phyloP scores from a whole-genome alignment of 2,113 vertebrate species.

The Empidonax traillii region DNA sequence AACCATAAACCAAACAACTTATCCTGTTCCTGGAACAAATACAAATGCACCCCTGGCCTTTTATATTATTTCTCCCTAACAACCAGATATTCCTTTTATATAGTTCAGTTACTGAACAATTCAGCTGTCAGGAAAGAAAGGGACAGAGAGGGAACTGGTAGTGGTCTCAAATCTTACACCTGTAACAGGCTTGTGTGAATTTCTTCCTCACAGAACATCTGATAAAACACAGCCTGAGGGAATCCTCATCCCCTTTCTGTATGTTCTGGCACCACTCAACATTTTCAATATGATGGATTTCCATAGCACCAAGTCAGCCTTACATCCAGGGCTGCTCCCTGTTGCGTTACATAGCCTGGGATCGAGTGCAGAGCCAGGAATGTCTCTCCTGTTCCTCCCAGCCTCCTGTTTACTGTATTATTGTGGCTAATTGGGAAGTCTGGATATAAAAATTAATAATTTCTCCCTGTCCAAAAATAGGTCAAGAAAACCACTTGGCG shows the following conservation, averaged over 20 bases:
- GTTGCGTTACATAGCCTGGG: background rate
- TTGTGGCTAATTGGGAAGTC: background rate
- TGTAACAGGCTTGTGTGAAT: background rate
- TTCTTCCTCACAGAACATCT: background rate
- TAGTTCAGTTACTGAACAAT: background rate
- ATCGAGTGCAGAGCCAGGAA: background rate
- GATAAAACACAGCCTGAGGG: background rate
- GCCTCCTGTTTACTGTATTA: background rate
- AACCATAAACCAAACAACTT: background rate
- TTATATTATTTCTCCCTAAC: background rate
- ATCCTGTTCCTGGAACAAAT: background rate
- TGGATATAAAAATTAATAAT: background rate
- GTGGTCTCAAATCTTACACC: background rate
- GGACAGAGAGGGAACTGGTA: background rate
- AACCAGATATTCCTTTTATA: background rate
- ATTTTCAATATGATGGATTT: background rate
- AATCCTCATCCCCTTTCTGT: background rate
- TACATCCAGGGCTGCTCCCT: background rate
- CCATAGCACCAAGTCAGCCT: background rate
- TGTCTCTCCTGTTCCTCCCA: background rate
- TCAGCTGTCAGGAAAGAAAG: background rate
- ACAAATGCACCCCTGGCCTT: background rate
- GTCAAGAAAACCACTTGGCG: background rate
- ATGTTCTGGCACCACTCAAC: background rate
- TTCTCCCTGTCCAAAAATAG: constrained; percentile 20